Conservation (phyloP, 2,888 invertebrate species). For the Chloroclysta siterata region DNA sequence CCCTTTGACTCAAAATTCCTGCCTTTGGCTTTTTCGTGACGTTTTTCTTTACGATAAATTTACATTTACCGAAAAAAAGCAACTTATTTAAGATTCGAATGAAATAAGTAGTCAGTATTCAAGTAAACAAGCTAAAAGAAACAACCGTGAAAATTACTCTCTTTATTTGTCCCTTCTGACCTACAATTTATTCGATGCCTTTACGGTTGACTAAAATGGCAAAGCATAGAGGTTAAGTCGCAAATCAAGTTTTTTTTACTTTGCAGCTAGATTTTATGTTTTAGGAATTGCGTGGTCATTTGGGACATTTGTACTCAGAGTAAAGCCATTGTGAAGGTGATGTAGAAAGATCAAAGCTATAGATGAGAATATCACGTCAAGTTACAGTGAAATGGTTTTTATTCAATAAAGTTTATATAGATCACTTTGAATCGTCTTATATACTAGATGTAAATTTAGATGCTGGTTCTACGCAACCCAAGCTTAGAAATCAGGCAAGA, state of each 20-base stretch:
- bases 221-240: constrained; percentile 77
- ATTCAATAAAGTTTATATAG: no score
- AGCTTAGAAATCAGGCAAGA: no score
- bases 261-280: constrained; percentile 51
- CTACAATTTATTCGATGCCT: constrained; percentile 83
- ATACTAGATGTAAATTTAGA: no score
- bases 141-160: constrained; percentile 67
- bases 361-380: no score
- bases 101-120: constrained; percentile 66
- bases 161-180: constrained; percentile 84
- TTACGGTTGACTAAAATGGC: constrained; percentile 82
- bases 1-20: no score
- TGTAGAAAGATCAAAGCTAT: neutral
- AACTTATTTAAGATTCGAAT: constrained; percentile 27
- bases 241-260: constrained; percentile 75
- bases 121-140: constrained; percentile 70
- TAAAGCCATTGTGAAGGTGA: neutral
- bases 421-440: no score
- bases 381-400: no score
- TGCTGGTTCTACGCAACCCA: no score
- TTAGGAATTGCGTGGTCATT: constrained; percentile 23
- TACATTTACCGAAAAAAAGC: no score
- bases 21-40: no score
- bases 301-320: neutral
- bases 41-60: no score